A percentile compares a stretch with the other conserved stretches of the same genome.
These are phyloP conservation scores for Philopedon plagiatum DNA, from an alignment of 2,888 invertebrate species.

Conservation along the genomic window DNA sequence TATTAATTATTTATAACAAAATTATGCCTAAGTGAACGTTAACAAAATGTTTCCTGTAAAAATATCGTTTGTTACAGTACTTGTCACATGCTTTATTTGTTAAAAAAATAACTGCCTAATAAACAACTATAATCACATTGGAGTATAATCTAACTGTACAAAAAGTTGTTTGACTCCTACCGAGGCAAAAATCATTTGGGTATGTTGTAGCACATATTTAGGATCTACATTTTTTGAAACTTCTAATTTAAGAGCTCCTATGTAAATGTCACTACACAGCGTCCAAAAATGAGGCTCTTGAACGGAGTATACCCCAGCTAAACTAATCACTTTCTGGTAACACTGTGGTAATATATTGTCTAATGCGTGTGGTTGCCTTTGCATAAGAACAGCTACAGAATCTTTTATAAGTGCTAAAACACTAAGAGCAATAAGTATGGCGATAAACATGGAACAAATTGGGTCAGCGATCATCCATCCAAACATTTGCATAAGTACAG, in stretches of 20 bases:
- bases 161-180: slow-evolving; percentile 93
- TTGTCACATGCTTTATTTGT: no score
- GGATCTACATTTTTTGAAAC: slow-evolving; percentile 95
- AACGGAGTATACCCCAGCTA: slow-evolving; percentile 95
- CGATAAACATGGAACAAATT: slow-evolving; percentile 97
- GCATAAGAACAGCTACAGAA: slow-evolving; percentile 93
- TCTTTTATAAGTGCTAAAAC: slow-evolving; percentile 88
- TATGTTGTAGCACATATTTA: slow-evolving; percentile 92
- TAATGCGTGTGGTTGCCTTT: slow-evolving; percentile 87
- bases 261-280: slow-evolving; percentile 92
- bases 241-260: slow-evolving; percentile 95
- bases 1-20: no score
- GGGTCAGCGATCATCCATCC: slow-evolving; percentile 99
- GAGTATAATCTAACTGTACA: slow-evolving; percentile 93
- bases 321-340: slow-evolving; percentile 89
- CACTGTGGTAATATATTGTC: slow-evolving; percentile 89
- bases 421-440: slow-evolving; percentile 90
- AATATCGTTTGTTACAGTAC: no score
- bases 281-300: slow-evolving; percentile 99
- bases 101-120: neutral
- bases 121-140: slow-evolving; percentile 72
- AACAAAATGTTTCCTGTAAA: no score
- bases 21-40: no score
- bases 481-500: slow-evolving; percentile 93
- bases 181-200: slow-evolving; percentile 94